These are phyloP conservation scores for Drosophila serrata DNA, from an alignment of 1,140 invertebrate species.

Conservation along the genomic window DNA sequence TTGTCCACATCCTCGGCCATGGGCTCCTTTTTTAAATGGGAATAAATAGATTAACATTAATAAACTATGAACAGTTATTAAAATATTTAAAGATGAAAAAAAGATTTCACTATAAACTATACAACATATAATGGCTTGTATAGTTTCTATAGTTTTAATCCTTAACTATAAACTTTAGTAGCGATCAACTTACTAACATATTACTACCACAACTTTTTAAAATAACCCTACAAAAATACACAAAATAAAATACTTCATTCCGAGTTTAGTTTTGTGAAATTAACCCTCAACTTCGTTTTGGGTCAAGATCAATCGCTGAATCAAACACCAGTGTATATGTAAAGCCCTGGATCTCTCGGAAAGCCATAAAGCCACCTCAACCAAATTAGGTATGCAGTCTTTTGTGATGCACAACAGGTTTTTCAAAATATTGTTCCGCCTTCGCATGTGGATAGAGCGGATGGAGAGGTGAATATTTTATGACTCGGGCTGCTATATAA, in stretches of 20 bases:
- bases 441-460: conserved; percentile 20
- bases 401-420: conserved; percentile 46
- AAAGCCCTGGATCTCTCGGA: conserved; percentile 35
- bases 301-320: conserved; percentile 39
- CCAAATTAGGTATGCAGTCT: conserved; percentile 44
- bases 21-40: conserved; percentile 41
- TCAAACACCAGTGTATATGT: conserved; percentile 14
- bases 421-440: conserved; percentile 32
- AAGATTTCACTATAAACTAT: background rate
- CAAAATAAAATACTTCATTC: conserved; percentile 8
- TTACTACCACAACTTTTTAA: too few species aligned
- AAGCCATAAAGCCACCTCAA: conserved; percentile 18
- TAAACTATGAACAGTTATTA: background rate
- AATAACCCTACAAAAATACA: background rate
- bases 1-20: conserved; percentile 54
- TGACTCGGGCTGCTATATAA: background rate
- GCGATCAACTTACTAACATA: background rate
- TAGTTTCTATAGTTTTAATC: too few species aligned
- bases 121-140: too few species aligned
- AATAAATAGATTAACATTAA: background rate
- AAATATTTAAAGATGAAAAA: background rate
- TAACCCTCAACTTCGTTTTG: conserved; percentile 11
- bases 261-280: conserved; percentile 6
- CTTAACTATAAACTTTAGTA: too few species aligned
- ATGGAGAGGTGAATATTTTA: conserved; percentile 1